A percentile compares a stretch with the other conserved stretches of the same genome.
Conservation (phyloP, 64 coral and sea anemone species). For the Stichodactyla mertensii region DNA sequence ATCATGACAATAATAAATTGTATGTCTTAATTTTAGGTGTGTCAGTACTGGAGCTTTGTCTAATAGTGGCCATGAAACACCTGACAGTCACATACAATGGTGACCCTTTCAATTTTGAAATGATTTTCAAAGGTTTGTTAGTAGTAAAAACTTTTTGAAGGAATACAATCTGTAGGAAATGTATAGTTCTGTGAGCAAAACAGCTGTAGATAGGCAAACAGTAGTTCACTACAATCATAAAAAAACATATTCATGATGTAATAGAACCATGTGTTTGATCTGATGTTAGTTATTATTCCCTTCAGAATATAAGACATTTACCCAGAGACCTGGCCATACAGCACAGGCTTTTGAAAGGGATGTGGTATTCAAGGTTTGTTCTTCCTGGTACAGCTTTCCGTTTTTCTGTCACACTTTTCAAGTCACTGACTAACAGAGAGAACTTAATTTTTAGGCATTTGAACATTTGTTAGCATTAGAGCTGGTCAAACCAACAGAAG, state of each 20-base stretch:
- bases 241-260: too few species aligned
- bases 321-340: conserved; percentile 70
- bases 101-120: conserved; percentile 95
- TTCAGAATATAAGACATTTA: conserved; percentile 93
- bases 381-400: too few species aligned
- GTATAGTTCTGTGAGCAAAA: too few species aligned
- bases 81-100: conserved; percentile 58
- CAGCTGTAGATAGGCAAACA: too few species aligned
- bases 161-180: too few species aligned
- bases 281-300: neutral
- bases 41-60: conserved; percentile 83
- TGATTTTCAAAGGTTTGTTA: conserved; percentile 85
- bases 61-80: conserved; percentile 93
- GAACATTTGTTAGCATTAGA: conserved; percentile 92
- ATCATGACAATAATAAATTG: neutral
- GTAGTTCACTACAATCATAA: too few species aligned
- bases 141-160: neutral
- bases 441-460: conserved; percentile 66
- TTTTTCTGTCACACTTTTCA: neutral
- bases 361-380: conserved; percentile 90
- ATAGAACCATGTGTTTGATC: neutral
- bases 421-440: too few species aligned
- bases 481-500: conserved; percentile 84
- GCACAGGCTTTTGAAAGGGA: conserved; percentile 89
- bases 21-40: conserved; percentile 38